Evolutionary conservation across 2,113 vertebrate genomes (phyloP).

Genomic region (Conger conger): DNA sequence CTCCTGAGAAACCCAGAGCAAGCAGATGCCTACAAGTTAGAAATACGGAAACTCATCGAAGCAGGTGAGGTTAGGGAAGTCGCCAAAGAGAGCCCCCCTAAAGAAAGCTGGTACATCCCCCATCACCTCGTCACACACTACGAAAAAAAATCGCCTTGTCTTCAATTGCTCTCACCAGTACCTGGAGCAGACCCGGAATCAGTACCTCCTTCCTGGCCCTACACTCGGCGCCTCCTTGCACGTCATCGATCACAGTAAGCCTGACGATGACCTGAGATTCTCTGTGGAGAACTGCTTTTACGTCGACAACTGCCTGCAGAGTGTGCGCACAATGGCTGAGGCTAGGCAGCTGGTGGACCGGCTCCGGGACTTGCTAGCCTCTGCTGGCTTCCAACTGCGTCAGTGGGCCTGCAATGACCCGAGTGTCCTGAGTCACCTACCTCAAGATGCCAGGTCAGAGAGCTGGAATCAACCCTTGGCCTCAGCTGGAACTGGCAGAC

Average conservation of each 20-base stretch:
- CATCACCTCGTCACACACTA: not conserved
- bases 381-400: too few relatives aligned
- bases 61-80: constrained; percentile 23
- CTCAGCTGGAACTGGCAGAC: constrained; percentile 3
- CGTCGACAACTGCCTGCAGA: too few relatives aligned
- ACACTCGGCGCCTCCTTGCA: not conserved
- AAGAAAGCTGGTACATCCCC: not conserved
- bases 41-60: constrained; percentile 22
- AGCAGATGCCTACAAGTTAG: not conserved
- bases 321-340: too few relatives aligned
- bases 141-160: not conserved
- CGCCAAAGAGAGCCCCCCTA: not conserved
- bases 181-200: not conserved
- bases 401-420: too few relatives aligned
- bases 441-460: too few relatives aligned
- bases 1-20: constrained; percentile 4
- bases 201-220: not conserved
- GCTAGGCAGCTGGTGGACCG: too few relatives aligned
- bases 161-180: constrained; percentile 2
- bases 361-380: too few relatives aligned
- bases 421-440: too few relatives aligned
- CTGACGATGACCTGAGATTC: too few relatives aligned
- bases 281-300: too few relatives aligned
- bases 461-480: not conserved
- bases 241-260: not conserved